Base-by-base conservation (phyloP, 2,113 vertebrate species). In the Atrichornis clamosus region DNA sequence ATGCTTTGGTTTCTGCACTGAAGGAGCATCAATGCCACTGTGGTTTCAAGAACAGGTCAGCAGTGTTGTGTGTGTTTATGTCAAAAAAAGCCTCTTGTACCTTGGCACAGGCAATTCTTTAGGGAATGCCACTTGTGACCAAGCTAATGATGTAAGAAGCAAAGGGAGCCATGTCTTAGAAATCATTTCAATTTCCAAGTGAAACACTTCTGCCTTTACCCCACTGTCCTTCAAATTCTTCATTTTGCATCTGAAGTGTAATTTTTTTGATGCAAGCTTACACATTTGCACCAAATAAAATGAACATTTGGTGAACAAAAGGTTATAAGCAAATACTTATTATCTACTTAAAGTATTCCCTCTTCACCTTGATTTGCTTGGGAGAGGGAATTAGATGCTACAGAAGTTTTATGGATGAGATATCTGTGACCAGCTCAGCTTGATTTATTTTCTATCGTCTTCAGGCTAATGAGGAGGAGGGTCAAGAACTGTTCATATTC, bases 391-490 rank as follows among this genome's bases (percentile, higher is more conserved):
- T 58, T 75, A 80, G 64, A 75, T 37, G 28, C 47, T 75, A 58
- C 24, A 78, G 4, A 75, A 84, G 7, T 60, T 69, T 89, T 74
- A 80, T 46, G 68, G 60, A 70, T 80, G 82, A 83, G 64, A 53
- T 83, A 80, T 33, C 79, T 84, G 62, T 89, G 52, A 73, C 52
- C 52, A 63, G 52, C 47, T 90, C 72, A 93, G 44, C 41, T 78
- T 91, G 85, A 94, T 95, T 84, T 75, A 93, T 93, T 90, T 87
- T 53, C 41, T 70, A 3, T 35, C 92, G 41, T 84, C 80, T 92
- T 83, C 44, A 67, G 41, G 56, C 44, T 77, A 78, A 58, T 1
- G 4, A 92, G 68, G 39, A 87, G 52, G 62, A 93, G 76, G 49
- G 68, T 46, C 46, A 88, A 87, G 63, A 33, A 17, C 52, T 70